Base-by-base conservation (phyloP, 2,797 vertebrate species). In the Anisognathus igniventris region DNA sequence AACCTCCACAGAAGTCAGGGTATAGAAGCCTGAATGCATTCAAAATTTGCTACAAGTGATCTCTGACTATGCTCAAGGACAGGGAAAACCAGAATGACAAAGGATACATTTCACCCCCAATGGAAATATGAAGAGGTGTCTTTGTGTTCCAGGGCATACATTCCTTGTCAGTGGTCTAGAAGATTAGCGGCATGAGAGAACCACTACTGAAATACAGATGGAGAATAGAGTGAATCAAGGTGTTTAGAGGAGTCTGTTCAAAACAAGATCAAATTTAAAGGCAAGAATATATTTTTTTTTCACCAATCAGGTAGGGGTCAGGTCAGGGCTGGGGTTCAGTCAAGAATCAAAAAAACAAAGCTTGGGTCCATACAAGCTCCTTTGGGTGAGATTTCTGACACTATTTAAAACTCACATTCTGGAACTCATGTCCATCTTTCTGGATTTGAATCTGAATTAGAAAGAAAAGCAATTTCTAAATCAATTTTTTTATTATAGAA, bases 191-290 rank as follows among this genome's bases (percentile, higher is more conserved):
- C 4, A 4, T 74, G 53, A 60, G 45, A 86, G 14, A 71, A 86
- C 53, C 18, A 42, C 6, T 67, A 25, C 27, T 14, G 14, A 78
- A 37, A n/a, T 47, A 47, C 9, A 53, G 47, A 66, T 67, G 51
- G 42, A 90, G 3, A 14, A n/a, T 2, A 33, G 10, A 70, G 42
- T 7, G 16, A 73, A 80, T 31, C 0, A 0, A 77, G 13, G 35
- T 27, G 4, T 53, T 79, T 67, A n/a, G 33, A 79, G 10, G 17
- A 94, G 7, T 31, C 14, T 72, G 20, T 31, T 72, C 25, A 70
- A 47, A 75, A 58, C 25, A 47, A 54, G 45, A 45, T 27, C 51
- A 57, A 35, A 75, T 72, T 51, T 28, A 57, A 83, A 67, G 20
- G 5, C 18, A 80, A 50, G 35, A 77, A 31, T 1, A 2, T 0